Base-by-base conservation (phyloP, 2,888 invertebrate genomes). In the Hydrotaea diabolus region DNA sequence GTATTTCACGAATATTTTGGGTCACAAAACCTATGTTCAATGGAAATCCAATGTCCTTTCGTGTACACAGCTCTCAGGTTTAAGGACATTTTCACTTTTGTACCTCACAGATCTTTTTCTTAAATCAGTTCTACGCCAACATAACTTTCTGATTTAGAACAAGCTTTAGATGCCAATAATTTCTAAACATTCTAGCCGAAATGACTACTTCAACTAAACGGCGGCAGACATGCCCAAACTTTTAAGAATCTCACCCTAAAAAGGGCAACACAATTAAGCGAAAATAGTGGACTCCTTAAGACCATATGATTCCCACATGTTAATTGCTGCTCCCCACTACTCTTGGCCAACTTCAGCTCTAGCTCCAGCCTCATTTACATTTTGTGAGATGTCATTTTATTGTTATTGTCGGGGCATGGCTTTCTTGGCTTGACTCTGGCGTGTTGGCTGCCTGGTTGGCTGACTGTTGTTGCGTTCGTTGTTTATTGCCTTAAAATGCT, bases 401-500 rank as follows among this genome's bases (percentile, higher is more conserved):
- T 80, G 69, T 31, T 31, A n/a, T 31, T 2, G 31, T 31, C 23
- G 43, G 39, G 49, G 17, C 21, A 11, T 8, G 2, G 66, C 15
- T 8, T 69, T 15, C 43, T 15, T 66, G 26, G 69, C 43, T 23
- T 49, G 39, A 46, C 15, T n/a, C n/a, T 71, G 36, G 5, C 26
- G 9, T 19, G 43, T 66, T 49, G 31, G 36, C 55, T 43, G 36
- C 3, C 7, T 39, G 17, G 23, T 62, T 80, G 72, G 55, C 23
- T n/a, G 11, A 36, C 5, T 71, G 43, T 17, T 69, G 39, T 19
- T 53, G 66, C 72, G 76, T 85, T 81, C 72, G 76, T 85, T 81
- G 83, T 81, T 83, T 80, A 82, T 85, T 85, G 82, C 83, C 59
- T 83, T 85, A 83, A 83, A 82, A 78, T 83, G 43, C 69, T 69